Conservation (phyloP, 2,797 vertebrate genomes). For the Squalus acanthias region DNA sequence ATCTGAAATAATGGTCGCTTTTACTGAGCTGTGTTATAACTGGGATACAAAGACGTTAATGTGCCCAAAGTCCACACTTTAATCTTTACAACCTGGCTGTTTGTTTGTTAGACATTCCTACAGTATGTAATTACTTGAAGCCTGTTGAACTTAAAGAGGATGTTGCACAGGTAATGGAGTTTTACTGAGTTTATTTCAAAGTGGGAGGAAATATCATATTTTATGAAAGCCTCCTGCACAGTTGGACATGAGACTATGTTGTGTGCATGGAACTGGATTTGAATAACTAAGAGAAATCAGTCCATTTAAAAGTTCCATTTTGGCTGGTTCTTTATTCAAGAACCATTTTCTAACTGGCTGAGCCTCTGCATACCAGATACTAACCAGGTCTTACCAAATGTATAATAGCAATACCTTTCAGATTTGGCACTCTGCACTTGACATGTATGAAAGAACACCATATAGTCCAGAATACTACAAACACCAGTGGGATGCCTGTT, state of each 20-base stretch:
- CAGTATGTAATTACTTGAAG: neutral
- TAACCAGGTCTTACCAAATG: neutral
- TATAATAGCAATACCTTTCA: neutral
- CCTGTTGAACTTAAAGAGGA: conserved; percentile 1
- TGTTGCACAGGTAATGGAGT: neutral
- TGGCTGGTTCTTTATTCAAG: neutral
- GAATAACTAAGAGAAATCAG: neutral
- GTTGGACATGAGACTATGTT: neutral
- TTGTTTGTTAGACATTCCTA: conserved; percentile 36
- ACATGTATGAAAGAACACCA: neutral
- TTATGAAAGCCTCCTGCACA: neutral
- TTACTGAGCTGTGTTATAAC: conserved; percentile 18
- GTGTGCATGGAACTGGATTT: neutral
- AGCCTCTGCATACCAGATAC: neutral
- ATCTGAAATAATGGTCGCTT: conserved; percentile 15
- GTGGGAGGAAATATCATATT: neutral
- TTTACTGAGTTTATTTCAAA: neutral
- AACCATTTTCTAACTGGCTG: neutral
- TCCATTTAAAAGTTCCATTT: neutral
- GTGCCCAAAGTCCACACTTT: conserved; percentile 31
- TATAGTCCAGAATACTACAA: neutral
- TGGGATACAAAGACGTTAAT: neutral
- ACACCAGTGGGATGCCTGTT: neutral
- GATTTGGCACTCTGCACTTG: neutral
- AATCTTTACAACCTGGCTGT: conserved; percentile 34